phyloP scores from a whole-genome alignment of 2,888 invertebrate species.

The Ectemnius continuus region DNA sequence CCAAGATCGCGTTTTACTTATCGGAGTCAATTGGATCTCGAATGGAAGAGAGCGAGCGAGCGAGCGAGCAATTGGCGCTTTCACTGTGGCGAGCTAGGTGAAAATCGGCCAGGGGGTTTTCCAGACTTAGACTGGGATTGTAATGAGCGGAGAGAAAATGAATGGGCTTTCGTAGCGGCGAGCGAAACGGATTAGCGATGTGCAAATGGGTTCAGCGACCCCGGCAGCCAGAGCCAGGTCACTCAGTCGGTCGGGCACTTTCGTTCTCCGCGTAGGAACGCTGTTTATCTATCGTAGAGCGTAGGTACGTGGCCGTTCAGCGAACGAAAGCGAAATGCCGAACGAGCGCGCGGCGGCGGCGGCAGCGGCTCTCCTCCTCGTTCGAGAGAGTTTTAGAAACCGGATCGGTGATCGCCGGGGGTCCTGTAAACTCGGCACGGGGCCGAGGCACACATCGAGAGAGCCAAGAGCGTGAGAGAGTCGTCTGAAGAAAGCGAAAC shows the following conservation, averaged over 20 bases:
- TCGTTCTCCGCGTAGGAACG: slow-evolving; percentile 58
- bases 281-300: slow-evolving; percentile 24
- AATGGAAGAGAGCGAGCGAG: slow-evolving; percentile 6
- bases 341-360: slow-evolving; percentile 52
- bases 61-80: slow-evolving; percentile 22
- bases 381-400: slow-evolving; percentile 71
- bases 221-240: slow-evolving; percentile 10
- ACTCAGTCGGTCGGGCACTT: slow-evolving; percentile 54
- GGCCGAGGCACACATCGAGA: slow-evolving; percentile 54
- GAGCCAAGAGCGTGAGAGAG: slow-evolving; percentile 58
- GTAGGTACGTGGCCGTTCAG: slow-evolving; percentile 41
- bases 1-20: neutral
- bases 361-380: no score
- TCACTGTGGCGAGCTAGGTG: slow-evolving; percentile 18
- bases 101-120: neutral
- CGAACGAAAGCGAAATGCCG: slow-evolving; percentile 64
- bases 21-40: slow-evolving; percentile 1
- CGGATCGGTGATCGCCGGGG: slow-evolving; percentile 65
- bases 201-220: slow-evolving; percentile 64
- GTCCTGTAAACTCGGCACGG: slow-evolving; percentile 64
- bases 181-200: slow-evolving; percentile 34
- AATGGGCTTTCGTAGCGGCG: slow-evolving; percentile 8
- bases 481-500: slow-evolving; percentile 71
- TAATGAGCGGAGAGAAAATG: slow-evolving; percentile 30
- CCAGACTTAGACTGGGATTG: neutral